Conservation (phyloP, 2,888 invertebrate genomes). For the Spisula subtruncata region DNA sequence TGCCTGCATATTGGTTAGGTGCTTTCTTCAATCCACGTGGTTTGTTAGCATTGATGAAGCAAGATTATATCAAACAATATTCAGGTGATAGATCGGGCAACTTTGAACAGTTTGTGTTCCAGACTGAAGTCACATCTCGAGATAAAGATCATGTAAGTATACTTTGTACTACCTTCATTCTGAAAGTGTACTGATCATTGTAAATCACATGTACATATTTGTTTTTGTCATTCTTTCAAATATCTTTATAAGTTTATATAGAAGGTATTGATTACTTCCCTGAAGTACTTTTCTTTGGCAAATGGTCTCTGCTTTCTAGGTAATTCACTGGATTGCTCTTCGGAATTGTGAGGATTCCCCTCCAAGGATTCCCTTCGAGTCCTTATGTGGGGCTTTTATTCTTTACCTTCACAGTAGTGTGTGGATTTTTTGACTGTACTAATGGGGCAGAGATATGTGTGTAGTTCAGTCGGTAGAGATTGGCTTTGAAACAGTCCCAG, state of each 20-base stretch:
- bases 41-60: slow-evolving; percentile 86
- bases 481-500: too few species aligned
- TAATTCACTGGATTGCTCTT: too few species aligned
- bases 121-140: slow-evolving; percentile 87
- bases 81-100: slow-evolving; percentile 84
- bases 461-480: too few species aligned
- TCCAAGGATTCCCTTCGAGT: too few species aligned
- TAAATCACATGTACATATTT: not conserved
- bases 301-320: not conserved
- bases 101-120: slow-evolving; percentile 86
- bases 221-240: too few species aligned
- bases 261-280: too few species aligned
- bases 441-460: too few species aligned
- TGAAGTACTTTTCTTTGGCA: not conserved
- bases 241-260: too few species aligned
- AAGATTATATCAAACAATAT: slow-evolving; percentile 84
- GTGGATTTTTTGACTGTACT: too few species aligned
- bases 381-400: too few species aligned
- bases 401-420: too few species aligned
- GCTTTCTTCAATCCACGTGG: slow-evolving; percentile 87
- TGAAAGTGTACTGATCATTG: not conserved
- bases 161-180: not conserved
- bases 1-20: slow-evolving; percentile 88
- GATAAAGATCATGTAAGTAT: slow-evolving; percentile 87
- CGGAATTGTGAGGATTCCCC: too few species aligned